phyloP scores from a whole-genome alignment of 2,888 invertebrate genomes.

The Oscheius myriophilus region DNA sequence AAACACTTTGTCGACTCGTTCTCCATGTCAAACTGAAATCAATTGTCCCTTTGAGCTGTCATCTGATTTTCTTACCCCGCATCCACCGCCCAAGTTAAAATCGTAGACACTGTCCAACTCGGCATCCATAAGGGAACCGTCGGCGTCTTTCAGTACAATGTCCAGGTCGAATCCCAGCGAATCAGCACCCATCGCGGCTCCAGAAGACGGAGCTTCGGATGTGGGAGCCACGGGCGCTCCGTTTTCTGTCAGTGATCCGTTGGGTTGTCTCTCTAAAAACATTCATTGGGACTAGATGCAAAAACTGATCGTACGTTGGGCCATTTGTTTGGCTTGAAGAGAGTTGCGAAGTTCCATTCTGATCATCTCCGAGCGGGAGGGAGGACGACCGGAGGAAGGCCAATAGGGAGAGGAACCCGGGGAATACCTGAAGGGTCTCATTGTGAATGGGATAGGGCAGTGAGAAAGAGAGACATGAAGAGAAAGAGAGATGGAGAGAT shows the following conservation, averaged over 20 bases:
- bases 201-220: background rate
- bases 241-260: background rate
- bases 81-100: conserved; percentile 31
- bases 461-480: too few relatives aligned
- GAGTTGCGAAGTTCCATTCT: conserved; percentile 33
- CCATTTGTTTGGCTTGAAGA: conserved; percentile 31
- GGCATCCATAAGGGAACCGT: conserved; percentile 31
- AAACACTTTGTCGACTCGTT: conserved; percentile 29
- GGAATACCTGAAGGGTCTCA: conserved; percentile 29
- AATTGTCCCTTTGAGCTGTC: background rate
- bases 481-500: too few relatives aligned
- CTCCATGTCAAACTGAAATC: conserved; percentile 30
- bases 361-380: conserved; percentile 30
- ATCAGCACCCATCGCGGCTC: conserved; percentile 26
- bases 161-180: conserved; percentile 31
- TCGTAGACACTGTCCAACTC: conserved; percentile 31
- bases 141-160: conserved; percentile 28
- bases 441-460: too few relatives aligned
- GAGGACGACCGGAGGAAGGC: conserved; percentile 29
- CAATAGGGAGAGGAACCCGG: conserved; percentile 29
- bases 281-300: background rate
- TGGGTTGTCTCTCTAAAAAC: conserved; percentile 24
- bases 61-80: conserved; percentile 10
- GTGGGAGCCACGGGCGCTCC: background rate
- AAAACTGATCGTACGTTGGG: conserved; percentile 26